A percentile compares a stretch with the other conserved stretches of the same genome.
Evolutionary conservation across 2,888 invertebrate genomes (phyloP).

Genomic region (Brachypterus glaber): DNA sequence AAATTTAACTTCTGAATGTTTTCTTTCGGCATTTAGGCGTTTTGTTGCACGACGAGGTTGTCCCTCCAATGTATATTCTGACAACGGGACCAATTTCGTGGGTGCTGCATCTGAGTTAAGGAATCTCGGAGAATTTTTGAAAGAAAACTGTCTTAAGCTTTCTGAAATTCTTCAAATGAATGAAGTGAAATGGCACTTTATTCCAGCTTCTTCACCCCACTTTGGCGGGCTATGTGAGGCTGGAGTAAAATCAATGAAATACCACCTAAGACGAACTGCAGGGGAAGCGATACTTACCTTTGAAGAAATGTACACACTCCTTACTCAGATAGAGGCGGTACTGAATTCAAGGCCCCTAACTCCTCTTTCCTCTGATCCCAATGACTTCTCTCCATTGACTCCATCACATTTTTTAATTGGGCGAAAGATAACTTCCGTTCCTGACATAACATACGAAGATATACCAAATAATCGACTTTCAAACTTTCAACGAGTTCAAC

Average conservation of each 20-base stretch:
- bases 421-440: constrained; percentile 18
- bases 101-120: constrained; percentile 16
- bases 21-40: constrained; percentile 22
- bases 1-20: constrained; percentile 21
- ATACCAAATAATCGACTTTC: constrained; percentile 17
- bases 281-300: constrained; percentile 23
- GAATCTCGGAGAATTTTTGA: constrained; percentile 5
- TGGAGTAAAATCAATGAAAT: constrained; percentile 29
- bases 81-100: constrained; percentile 25
- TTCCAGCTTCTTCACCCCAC: constrained; percentile 26
- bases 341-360: constrained; percentile 31
- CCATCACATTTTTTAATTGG: constrained; percentile 29
- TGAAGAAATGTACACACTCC: constrained; percentile 28
- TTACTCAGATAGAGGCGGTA: constrained; percentile 29
- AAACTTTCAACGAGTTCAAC: constrained; percentile 24
- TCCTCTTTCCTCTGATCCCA: constrained; percentile 25
- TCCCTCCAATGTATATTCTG: constrained; percentile 20
- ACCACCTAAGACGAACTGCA: constrained; percentile 25
- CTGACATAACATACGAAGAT: constrained; percentile 17
- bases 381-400: constrained; percentile 23
- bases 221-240: constrained; percentile 34
- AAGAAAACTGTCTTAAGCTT: neutral
- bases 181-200: constrained; percentile 28
- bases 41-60: constrained; percentile 24
- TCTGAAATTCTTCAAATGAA: constrained; percentile 1